Evolutionary conservation across 2,888 invertebrate species (phyloP).

Genomic region (Drosophila quasianomalipes): DNA sequence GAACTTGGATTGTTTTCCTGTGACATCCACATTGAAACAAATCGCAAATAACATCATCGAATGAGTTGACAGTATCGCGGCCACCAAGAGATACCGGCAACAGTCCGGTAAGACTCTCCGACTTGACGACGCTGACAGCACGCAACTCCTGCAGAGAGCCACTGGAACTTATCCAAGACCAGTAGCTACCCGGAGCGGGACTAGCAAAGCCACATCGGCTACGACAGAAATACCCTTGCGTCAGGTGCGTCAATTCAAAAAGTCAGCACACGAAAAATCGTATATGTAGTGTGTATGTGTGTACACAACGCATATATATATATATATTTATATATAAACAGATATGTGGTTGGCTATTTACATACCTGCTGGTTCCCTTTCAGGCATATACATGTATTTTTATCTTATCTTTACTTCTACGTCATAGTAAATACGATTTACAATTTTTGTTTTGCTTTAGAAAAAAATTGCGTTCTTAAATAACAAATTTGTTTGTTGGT

Average conservation of each 20-base stretch:
- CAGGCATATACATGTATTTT: neutral
- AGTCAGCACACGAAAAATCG: neutral
- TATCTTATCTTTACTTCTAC: neutral
- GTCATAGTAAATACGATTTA: neutral
- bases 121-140: neutral
- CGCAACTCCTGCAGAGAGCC: neutral
- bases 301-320: neutral
- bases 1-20: neutral
- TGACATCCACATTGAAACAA: constrained; percentile 3
- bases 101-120: too few relatives aligned
- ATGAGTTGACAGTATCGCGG: constrained; percentile 85
- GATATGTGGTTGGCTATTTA: neutral
- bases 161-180: neutral
- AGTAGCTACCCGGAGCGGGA: neutral
- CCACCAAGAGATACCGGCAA: constrained; percentile 88
- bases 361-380: neutral
- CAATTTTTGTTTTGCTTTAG: neutral
- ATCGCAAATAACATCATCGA: constrained; percentile 52
- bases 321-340: neutral
- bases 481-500: neutral
- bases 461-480: neutral
- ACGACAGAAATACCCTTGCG: neutral
- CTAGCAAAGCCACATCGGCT: neutral
- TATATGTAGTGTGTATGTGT: neutral
- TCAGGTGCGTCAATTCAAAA: neutral